Base-by-base conservation (phyloP, 2,888 invertebrate genomes). In the Augiades crinisus region DNA sequence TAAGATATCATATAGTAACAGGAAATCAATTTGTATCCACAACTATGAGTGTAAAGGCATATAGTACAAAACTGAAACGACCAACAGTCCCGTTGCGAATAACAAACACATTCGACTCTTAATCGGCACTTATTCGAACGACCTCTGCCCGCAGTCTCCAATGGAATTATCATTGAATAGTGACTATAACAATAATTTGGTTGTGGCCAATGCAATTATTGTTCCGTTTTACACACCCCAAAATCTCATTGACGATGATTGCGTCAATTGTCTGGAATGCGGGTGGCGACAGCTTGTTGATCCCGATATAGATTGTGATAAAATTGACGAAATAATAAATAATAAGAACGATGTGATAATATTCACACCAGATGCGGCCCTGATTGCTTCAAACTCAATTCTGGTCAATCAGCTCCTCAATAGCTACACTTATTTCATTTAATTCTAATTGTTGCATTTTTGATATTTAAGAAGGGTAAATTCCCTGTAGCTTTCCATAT, bases 191-290 rank as follows among this genome's bases (percentile, higher is more conserved):
- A 80, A 70, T 83, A 81, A 86, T 84, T 82, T 78, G 68, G 81
- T 77, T 83, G 82, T 80, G 83, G 85, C 81, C 81, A 78, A 87
- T 84, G 82, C 85, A 87, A 87, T 88, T 88, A 85, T 69, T 67
- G 79, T 78, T 75, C 78, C 77, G 75, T 76, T 78, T 70, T 78
- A 80, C 75, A 73, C 79, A 75, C 72, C 83, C 85, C 79, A 71
- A 88, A 88, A 89, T 88, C 84, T 85, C 84, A 79, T 84, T 82
- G 82, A 68, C 72, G 82, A 87, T 88, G 87, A 89, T 88, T 88
- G 86, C 85, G 78, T 79, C 88, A 89, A 89, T 89, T 89, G 88
- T 87, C 72, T 75, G 70, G 70, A 68, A 88, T 88, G 88, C 88
- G 88, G 88, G 85, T 68, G 84, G 68, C 71, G 79, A 83, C 78